Percentiles rank a stretch among this genome's conserved stretches.
These are phyloP conservation scores for Enteromius treurensis DNA, from an alignment of 2,797 vertebrate genomes.

Conservation along the genomic window DNA sequence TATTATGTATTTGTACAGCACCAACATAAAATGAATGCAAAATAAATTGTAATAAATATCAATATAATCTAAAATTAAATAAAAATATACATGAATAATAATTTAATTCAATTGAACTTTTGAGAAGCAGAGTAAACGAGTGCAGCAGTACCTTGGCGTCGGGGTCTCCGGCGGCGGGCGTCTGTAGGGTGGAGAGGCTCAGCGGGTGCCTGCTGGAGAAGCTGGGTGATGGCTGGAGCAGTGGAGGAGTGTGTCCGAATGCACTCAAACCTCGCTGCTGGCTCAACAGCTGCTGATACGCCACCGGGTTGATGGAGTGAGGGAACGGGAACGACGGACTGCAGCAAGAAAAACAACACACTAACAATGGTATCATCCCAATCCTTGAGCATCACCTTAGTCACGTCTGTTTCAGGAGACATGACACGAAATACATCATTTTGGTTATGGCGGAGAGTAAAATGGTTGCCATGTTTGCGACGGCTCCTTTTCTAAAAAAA, in stretches of 20 bases:
- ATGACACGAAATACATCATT: not conserved
- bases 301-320: constrained; percentile 88
- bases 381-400: not conserved
- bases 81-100: not conserved
- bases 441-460: not conserved
- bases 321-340: constrained; percentile 93
- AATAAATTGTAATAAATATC: not conserved
- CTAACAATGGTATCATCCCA: not conserved
- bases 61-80: not conserved
- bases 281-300: constrained; percentile 91
- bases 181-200: constrained; percentile 72
- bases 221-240: constrained; percentile 86
- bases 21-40: not conserved
- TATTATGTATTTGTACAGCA: not conserved
- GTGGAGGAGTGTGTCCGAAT: constrained; percentile 88
- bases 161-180: constrained; percentile 67
- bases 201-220: constrained; percentile 79
- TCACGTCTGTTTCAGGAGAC: not conserved
- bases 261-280: constrained; percentile 88
- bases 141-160: constrained; percentile 65
- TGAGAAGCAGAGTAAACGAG: not conserved
- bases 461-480: not conserved
- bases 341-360: constrained; percentile 38
- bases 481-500: too few relatives aligned
- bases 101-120: not conserved